Base-by-base conservation (phyloP, 2,888 invertebrate genomes). In the Aradus depressus region DNA sequence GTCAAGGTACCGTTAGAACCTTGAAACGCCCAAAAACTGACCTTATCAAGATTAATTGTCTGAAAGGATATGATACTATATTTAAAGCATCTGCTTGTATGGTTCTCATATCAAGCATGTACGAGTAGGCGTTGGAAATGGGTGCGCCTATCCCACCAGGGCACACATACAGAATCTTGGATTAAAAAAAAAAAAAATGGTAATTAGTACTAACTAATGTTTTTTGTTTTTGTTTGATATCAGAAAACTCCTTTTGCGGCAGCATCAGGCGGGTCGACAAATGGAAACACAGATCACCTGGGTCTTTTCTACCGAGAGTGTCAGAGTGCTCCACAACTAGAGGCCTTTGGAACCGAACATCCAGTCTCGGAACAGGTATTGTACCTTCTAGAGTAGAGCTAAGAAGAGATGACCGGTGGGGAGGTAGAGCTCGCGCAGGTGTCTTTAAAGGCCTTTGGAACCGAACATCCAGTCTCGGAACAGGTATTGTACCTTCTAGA, bases 171-270 rank as follows among this genome's bases (percentile, higher is more conserved):
- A 31, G 31, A n/a, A n/a, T n/a, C n/a, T n/a, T n/a, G n/a, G n/a
- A n/a, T n/a, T n/a, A n/a, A n/a, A n/a, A n/a, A n/a, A 8, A n/a
- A 31, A 31, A 31, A n/a, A n/a, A n/a, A n/a, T n/a, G n/a, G n/a
- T n/a, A n/a, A n/a, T n/a, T 10, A 49, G 19, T 22, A 28, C 21
- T 25, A n/a, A 34, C 16, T 22, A 16, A 23, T 49, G 25, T 42
- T 48, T 22, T 34, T 43, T 10, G 10, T 44, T 19, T 19, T 4
- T 44, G 16, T 44, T 21, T 41, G 19, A 4, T 72, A 77, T 2
- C 73, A 86, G 86, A 84, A 83, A 68, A 81, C 84, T 44, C 84
- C 87, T 3, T 87, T 87, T 65, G 84, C 84, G 39, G 81, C 77
- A 55, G 75, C 78, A 53, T n/a, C n/a, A n/a, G n/a, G n/a, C n/a